These are phyloP conservation scores for Tauraco hartlaubi DNA, from an alignment of 2,797 vertebrate genomes.

Conservation along the genomic window DNA sequence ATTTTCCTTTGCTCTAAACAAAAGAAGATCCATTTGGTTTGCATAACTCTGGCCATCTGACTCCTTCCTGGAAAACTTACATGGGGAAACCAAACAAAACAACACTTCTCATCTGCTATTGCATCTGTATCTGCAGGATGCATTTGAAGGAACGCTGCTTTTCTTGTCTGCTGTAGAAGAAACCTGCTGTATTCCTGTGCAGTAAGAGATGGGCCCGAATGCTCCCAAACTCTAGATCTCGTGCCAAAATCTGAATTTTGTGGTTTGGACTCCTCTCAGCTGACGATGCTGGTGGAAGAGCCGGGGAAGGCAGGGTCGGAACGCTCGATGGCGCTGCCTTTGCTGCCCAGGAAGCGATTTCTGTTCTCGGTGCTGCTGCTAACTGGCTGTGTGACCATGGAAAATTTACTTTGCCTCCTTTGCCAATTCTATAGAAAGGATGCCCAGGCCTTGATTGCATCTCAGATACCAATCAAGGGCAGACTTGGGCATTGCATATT, in stretches of 20 bases:
- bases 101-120: not conserved
- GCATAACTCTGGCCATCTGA: constrained; percentile 71
- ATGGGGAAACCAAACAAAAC: constrained; percentile 35
- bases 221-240: not conserved
- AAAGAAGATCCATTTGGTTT: constrained; percentile 73
- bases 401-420: not conserved
- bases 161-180: not conserved
- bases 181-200: not conserved
- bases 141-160: not conserved
- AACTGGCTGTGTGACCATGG: not conserved
- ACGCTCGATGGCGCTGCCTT: not conserved
- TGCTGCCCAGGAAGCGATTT: not conserved
- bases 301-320: not conserved
- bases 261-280: not conserved
- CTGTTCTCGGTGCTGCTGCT: not conserved
- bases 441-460: not conserved
- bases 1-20: constrained; percentile 56
- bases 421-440: not conserved
- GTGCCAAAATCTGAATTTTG: not conserved
- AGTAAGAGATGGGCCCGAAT: not conserved
- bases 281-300: not conserved
- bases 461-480: not conserved
- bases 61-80: constrained; percentile 72
- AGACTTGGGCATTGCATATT: not conserved
- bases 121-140: not conserved